Conservation (phyloP, 2,797 vertebrate species). For the Gorsachius magnificus region DNA sequence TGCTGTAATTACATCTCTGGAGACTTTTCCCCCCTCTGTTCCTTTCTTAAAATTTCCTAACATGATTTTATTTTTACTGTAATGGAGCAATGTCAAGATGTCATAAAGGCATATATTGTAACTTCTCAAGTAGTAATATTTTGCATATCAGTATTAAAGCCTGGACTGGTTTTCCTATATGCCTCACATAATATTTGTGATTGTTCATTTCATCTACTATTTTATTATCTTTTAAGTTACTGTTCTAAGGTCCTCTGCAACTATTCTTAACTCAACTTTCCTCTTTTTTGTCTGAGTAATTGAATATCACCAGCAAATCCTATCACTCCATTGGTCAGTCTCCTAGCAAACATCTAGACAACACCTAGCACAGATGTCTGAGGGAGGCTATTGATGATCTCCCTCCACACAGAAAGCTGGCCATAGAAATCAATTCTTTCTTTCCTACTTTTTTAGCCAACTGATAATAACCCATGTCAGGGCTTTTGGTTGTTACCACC, state of each 20-base stretch:
- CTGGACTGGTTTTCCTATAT: neutral
- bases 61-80: neutral
- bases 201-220: neutral
- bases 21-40: neutral
- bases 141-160: neutral
- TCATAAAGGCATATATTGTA: neutral
- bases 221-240: neutral
- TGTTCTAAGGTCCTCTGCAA: neutral
- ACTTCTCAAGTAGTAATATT: neutral
- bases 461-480: neutral
- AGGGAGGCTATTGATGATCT: neutral
- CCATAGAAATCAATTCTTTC: neutral
- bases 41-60: neutral
- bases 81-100: neutral
- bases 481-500: neutral
- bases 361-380: fast-evolving
- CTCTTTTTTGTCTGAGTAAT: neutral
- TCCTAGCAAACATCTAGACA: neutral
- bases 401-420: neutral
- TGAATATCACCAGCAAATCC: neutral
- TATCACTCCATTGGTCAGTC: neutral
- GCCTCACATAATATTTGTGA: neutral
- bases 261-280: neutral
- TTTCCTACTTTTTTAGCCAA: neutral
- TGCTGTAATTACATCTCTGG: neutral